A percentile compares a stretch with the other conserved stretches of the same genome.
phyloP scores from a whole-genome alignment of 1,140 invertebrate genomes.

The Prorops nasuta region DNA sequence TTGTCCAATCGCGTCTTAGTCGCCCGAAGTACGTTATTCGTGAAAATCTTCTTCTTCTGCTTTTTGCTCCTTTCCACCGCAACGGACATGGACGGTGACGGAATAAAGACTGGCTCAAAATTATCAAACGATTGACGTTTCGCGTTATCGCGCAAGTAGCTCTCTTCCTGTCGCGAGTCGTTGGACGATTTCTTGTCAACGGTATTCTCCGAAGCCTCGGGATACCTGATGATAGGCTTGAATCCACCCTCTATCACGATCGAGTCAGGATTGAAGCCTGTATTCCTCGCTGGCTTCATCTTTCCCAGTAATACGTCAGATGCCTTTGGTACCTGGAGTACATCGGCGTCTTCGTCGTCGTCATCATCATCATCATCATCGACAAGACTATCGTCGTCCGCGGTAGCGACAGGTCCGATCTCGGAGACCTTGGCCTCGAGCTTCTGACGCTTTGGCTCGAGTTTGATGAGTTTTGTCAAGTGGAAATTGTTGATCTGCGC shows the following conservation, averaged over 20 bases:
- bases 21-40: conserved; percentile 18
- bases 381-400: too few relatives aligned
- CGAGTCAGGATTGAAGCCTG: conserved; percentile 75
- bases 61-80: conserved; percentile 56
- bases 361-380: too few relatives aligned
- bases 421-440: conserved; percentile 33
- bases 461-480: conserved; percentile 30
- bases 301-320: not conserved
- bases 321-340: conserved; percentile 6
- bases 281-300: conserved; percentile 59
- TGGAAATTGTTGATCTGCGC: not conserved
- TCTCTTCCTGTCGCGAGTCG: conserved; percentile 19
- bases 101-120: conserved; percentile 74
- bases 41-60: conserved; percentile 49
- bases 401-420: not conserved
- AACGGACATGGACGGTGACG: conserved; percentile 67
- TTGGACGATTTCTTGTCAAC: conserved; percentile 56
- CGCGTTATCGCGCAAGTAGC: conserved; percentile 35
- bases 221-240: conserved; percentile 72
- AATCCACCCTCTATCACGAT: conserved; percentile 82
- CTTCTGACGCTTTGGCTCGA: conserved; percentile 26
- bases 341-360: too few relatives aligned
- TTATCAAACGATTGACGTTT: conserved; percentile 48
- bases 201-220: conserved; percentile 40
- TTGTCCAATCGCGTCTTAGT: conserved; percentile 30